A percentile compares a stretch with the other conserved stretches of the same genome.
These are phyloP conservation scores for Sthenelais limicola DNA, from an alignment of 2,888 invertebrate species.

Conservation along the genomic window DNA sequence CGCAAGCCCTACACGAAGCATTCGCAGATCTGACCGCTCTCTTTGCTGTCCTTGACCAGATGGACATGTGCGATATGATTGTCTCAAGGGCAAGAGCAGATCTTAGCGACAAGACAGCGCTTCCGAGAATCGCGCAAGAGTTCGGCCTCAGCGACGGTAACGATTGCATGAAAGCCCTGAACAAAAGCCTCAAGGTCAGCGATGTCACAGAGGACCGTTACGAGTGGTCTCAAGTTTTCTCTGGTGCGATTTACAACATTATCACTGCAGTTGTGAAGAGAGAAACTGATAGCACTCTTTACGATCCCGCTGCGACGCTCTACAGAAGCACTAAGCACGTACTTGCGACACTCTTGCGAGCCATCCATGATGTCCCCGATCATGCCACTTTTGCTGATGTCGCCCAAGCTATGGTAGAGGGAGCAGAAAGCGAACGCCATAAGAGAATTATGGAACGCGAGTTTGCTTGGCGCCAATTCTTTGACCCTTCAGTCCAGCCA, in stretches of 20 bases:
- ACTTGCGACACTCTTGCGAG: constrained; percentile 7
- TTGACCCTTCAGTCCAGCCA: constrained; percentile 23
- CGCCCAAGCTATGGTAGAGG: constrained; percentile 19
- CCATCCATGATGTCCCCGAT: constrained; percentile 14
- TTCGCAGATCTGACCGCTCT: constrained; percentile 35
- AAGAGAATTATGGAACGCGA: constrained; percentile 14
- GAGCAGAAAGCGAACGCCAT: constrained; percentile 1
- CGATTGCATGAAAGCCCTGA: neutral
- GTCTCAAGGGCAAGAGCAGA: constrained; percentile 14
- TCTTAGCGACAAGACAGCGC: neutral
- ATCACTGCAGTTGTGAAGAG: neutral
- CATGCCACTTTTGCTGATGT: constrained; percentile 19
- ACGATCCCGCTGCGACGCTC: constrained; percentile 31
- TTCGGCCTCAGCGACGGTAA: constrained; percentile 14
- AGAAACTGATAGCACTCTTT: neutral
- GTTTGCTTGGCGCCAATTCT: constrained; percentile 20
- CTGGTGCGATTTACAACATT: constrained; percentile 33
- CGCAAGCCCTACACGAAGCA: constrained; percentile 24
- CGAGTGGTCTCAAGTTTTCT: constrained; percentile 33
- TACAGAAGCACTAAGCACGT: constrained; percentile 24
- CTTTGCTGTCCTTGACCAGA: constrained; percentile 19
- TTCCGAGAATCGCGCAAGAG: constrained; percentile 27
- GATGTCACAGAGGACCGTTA: constrained; percentile 17
- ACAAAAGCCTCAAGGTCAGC: neutral
- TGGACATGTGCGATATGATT: constrained; percentile 34